Evolutionary conservation across 1,140 invertebrate genomes (phyloP).

Genomic region (Aricia agestis): DNA sequence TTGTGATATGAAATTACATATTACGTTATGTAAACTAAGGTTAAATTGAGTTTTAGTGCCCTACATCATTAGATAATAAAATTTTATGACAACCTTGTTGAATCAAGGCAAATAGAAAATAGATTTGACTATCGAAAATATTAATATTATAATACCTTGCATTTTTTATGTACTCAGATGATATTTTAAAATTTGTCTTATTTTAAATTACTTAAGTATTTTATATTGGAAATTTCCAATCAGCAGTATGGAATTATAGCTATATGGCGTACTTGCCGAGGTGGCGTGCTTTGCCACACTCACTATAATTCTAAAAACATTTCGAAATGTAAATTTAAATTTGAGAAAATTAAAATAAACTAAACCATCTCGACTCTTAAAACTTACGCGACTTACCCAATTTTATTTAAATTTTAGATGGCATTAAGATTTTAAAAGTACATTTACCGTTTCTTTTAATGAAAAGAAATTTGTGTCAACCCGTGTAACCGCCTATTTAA

Average conservation of each 20-base stretch:
- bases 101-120: not conserved
- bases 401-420: not conserved
- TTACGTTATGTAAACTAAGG: not conserved
- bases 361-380: too few species aligned
- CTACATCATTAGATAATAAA: not conserved
- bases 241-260: too few species aligned
- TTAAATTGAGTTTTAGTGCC: not conserved
- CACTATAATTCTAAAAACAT: not conserved
- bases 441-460: not conserved
- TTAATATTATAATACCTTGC: too few species aligned
- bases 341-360: too few species aligned
- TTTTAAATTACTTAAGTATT: too few species aligned
- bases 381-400: not conserved
- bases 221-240: too few species aligned
- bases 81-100: not conserved
- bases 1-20: slow-evolving; percentile 9
- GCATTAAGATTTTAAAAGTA: not conserved
- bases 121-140: too few species aligned
- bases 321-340: not conserved
- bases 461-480: not conserved
- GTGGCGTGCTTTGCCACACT: too few species aligned
- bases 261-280: too few species aligned
- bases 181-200: too few species aligned
- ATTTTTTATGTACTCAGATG: too few species aligned
- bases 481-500: not conserved